phyloP scores from a whole-genome alignment of 2,797 vertebrate species.

The Poeciliopsis paucimaculata region DNA sequence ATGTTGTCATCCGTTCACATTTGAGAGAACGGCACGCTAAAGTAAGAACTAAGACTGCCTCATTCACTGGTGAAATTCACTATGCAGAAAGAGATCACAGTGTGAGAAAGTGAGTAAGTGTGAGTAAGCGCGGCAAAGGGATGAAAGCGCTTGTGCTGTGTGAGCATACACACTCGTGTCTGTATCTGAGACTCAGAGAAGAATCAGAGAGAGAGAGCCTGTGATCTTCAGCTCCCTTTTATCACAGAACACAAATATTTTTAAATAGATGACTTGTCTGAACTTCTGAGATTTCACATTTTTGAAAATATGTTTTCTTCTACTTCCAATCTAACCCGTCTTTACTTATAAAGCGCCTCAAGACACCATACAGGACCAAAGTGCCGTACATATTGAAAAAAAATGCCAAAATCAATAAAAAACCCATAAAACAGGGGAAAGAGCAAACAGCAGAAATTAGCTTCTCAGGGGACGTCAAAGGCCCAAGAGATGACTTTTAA shows the following conservation, averaged over 20 bases:
- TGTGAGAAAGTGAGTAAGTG: background rate
- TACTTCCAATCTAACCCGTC: background rate
- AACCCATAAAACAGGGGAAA: background rate
- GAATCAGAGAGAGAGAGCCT: slow-evolving; percentile 14
- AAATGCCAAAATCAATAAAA: background rate
- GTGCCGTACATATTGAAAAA: background rate
- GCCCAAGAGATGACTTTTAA: background rate
- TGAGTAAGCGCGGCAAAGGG: slow-evolving; percentile 13
- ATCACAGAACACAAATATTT: slow-evolving; percentile 34
- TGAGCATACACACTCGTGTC: slow-evolving; percentile 3
- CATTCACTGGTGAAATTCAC: slow-evolving; percentile 41
- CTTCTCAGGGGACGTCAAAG: background rate
- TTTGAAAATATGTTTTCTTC: slow-evolving; percentile 2
- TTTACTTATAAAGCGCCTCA: background rate
- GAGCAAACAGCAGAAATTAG: background rate
- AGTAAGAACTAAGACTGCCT: slow-evolving; percentile 53
- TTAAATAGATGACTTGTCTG: slow-evolving; percentile 42
- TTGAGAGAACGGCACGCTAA: slow-evolving; percentile 32
- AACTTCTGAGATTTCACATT: slow-evolving; percentile 35
- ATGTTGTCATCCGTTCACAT: slow-evolving; percentile 26
- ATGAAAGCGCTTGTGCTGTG: slow-evolving; percentile 28
- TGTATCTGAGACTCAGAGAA: slow-evolving; percentile 33
- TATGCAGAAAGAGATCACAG: slow-evolving; percentile 20
- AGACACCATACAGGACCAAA: background rate
- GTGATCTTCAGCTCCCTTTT: slow-evolving; percentile 13